Conservation (phyloP, 2,797 vertebrate species). For the Buphagus erythrorhynchus region DNA sequence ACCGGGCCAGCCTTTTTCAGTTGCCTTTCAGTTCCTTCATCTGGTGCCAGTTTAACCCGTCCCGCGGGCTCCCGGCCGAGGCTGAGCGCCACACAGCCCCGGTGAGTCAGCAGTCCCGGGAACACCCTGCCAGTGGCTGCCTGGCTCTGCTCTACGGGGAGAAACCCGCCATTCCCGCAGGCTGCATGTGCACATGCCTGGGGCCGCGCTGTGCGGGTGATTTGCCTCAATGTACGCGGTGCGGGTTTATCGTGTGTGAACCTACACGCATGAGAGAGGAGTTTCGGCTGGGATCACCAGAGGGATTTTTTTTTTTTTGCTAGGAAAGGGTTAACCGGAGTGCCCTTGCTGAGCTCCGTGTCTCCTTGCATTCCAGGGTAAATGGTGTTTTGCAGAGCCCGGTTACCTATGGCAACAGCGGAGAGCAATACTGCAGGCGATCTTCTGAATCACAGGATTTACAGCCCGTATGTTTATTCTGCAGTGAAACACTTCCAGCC, state of each 20-base stretch:
- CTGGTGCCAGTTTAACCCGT: not conserved
- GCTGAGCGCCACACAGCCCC: not conserved
- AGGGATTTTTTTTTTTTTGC: not conserved
- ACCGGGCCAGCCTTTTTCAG: not conserved
- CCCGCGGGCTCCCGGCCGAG: not conserved
- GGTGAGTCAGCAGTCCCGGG: not conserved
- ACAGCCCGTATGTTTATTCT: constrained; percentile 79
- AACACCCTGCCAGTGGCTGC: accelerated
- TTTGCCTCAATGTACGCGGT: not conserved
- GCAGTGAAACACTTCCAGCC: constrained; percentile 73
- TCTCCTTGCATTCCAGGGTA: constrained; percentile 85
- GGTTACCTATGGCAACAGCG: constrained; percentile 83
- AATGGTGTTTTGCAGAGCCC: constrained; percentile 83
- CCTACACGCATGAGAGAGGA: accelerated
- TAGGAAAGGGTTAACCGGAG: constrained; percentile 79
- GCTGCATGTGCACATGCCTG: accelerated
- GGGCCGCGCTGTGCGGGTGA: not conserved
- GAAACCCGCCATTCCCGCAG: accelerated
- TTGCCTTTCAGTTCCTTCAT: not conserved
- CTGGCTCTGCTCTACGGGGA: accelerated
- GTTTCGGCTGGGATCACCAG: not conserved
- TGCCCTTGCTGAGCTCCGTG: constrained; percentile 69
- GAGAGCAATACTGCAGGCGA: constrained; percentile 76
- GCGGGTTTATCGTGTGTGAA: not conserved
- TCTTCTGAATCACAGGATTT: constrained; percentile 79